Evolutionary conservation across 35 echinoderm and acorn worm species (phyloP).

Genomic region (Apostichopus japonicus): DNA sequence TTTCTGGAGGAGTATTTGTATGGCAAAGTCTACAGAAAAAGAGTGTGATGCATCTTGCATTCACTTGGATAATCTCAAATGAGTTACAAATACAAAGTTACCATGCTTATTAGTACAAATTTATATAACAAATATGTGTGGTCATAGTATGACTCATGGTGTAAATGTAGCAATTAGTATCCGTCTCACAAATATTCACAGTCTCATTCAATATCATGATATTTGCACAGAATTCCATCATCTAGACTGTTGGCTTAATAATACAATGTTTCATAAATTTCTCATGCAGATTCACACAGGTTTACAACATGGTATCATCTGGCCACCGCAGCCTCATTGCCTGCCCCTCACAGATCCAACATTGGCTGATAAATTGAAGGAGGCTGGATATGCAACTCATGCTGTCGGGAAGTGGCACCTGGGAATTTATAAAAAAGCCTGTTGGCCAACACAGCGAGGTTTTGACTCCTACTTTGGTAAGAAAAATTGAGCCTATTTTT

Average conservation of each 20-base stretch:
- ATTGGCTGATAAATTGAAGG: slow-evolving; percentile 75
- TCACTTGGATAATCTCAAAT: too few species aligned
- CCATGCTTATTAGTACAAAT: too few species aligned
- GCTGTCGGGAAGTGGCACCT: slow-evolving; percentile 97
- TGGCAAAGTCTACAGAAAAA: too few species aligned
- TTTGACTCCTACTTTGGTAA: slow-evolving; percentile 95
- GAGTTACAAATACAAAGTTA: too few species aligned
- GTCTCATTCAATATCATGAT: background rate
- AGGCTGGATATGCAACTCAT: slow-evolving; percentile 85
- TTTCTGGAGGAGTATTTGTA: too few species aligned
- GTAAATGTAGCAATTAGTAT: too few species aligned
- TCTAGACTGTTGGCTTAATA: background rate
- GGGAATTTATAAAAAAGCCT: slow-evolving; percentile 85
- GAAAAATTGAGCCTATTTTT: background rate
- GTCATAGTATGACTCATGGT: too few species aligned
- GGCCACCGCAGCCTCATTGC: slow-evolving; percentile 89
- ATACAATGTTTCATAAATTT: background rate
- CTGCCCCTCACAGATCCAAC: slow-evolving; percentile 81
- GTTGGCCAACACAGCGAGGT: slow-evolving; percentile 93
- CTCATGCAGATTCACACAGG: slow-evolving; percentile 91
- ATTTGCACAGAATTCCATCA: background rate
- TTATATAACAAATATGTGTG: too few species aligned
- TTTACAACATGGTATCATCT: slow-evolving; percentile 87
- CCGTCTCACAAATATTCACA: too few species aligned
- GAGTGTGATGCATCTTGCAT: too few species aligned